phyloP scores from a whole-genome alignment of 2,888 invertebrate genomes.

The Aplocera efformata region DNA sequence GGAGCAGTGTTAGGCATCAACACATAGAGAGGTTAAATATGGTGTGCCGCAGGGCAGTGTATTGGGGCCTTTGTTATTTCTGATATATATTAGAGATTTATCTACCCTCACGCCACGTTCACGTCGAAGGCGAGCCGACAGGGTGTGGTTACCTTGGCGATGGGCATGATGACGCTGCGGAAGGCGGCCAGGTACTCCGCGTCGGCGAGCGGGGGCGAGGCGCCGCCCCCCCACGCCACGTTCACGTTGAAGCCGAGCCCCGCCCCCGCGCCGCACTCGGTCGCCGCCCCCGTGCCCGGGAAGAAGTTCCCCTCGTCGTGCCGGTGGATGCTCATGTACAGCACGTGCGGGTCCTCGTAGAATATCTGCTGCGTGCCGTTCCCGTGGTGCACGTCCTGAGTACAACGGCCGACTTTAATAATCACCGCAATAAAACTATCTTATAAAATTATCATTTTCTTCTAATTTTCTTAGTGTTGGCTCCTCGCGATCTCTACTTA shows the following conservation, averaged over 20 bases:
- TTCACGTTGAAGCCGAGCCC: constrained; percentile 97
- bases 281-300: constrained; percentile 98
- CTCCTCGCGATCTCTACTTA: too few species aligned
- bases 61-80: too few species aligned
- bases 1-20: too few species aligned
- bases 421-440: too few species aligned
- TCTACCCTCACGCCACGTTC: constrained; percentile 97
- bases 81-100: too few species aligned
- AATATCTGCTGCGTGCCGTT: constrained; percentile 99
- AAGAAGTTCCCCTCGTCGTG: constrained; percentile 99
- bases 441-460: too few species aligned
- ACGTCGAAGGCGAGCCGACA: constrained; percentile 96
- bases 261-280: constrained; percentile 94
- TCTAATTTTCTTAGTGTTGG: too few species aligned
- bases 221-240: constrained; percentile 95
- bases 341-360: constrained; percentile 95
- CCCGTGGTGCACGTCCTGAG: constrained; percentile 97
- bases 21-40: too few species aligned
- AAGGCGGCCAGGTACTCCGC: constrained; percentile 99
- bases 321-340: constrained; percentile 98
- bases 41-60: too few species aligned
- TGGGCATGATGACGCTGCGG: constrained; percentile 96
- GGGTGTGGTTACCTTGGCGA: constrained; percentile 87
- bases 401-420: background rate
- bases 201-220: constrained; percentile 95